Conservation (phyloP, 2,888 invertebrate genomes). For the Trachelus stipa region DNA sequence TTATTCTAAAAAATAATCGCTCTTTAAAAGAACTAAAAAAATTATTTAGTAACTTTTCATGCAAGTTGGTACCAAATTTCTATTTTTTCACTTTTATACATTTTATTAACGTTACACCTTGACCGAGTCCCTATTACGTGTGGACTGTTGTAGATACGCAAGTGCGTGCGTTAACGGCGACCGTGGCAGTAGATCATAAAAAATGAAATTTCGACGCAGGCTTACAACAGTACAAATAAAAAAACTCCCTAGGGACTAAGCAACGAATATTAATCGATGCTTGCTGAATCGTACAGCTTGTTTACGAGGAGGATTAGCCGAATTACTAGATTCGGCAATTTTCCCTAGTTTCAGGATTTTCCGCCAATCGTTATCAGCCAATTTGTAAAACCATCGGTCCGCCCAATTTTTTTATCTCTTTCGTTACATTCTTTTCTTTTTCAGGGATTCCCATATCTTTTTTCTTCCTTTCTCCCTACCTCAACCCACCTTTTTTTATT, state of each 20-base stretch:
- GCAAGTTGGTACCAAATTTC: too few species aligned
- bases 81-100: too few species aligned
- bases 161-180: background rate
- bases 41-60: too few species aligned
- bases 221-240: background rate
- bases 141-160: background rate
- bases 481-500: background rate
- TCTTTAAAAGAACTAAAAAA: too few species aligned
- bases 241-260: background rate
- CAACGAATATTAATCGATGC: background rate
- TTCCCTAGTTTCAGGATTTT: conserved; percentile 1
- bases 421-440: background rate
- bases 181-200: background rate
- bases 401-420: background rate
- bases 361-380: conserved; percentile 4
- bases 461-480: background rate
- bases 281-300: background rate
- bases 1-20: too few species aligned
- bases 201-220: background rate
- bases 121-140: too few species aligned
- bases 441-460: background rate
- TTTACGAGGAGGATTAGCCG: background rate
- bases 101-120: too few species aligned
- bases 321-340: conserved; percentile 1
- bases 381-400: background rate